Base-by-base conservation (phyloP, 1,140 invertebrate genomes). In the Dryas iulia region DNA sequence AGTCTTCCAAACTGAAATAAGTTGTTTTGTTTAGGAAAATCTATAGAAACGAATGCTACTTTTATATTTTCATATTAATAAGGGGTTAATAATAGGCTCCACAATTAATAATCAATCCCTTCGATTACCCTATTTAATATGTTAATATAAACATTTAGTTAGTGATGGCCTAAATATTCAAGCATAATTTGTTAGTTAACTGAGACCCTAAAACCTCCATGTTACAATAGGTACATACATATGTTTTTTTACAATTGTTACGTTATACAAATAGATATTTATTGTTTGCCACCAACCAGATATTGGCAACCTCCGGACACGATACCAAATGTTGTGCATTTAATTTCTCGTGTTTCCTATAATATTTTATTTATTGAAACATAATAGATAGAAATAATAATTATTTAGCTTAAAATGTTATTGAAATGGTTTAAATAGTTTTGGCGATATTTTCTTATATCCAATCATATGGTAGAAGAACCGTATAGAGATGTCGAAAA, bases 281-380 rank as follows among this genome's bases (percentile, higher is more conserved):
- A 69, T 67, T 64, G 26, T 64, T 65, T 57, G 63, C 39, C 57
- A 60, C 26, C 31, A 70, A 68, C 63, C 69, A 74, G 66, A 69
- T 69, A 66, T 61, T 53, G 26, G 59, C 63, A 65, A 12, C 24
- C 28, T 61, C 57, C 24, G 24, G 26, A 71, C 47, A 75, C 69
- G 56, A 84, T 81, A 79, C 82, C 84, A 88, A 88, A 86, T 84
- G 78, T 79, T 77, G 77, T 70, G 82, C 86, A 88, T 88, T 87
- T 88, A 86, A 68, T 78, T 63, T 65, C 52, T 57, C 54, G 62
- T 69, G 30, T 74, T 71, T 60, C 33, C 47, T 68, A 68, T 60
- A 60, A 65, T 70, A 54, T 71, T n/a, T n/a, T 61, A 74, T 69
- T 74, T 74, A 72, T 72, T 62, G n/a, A 35, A 72, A 71, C 59